Base-by-base conservation (phyloP, 1,140 invertebrate genomes). In the Octopus sinensis region DNA sequence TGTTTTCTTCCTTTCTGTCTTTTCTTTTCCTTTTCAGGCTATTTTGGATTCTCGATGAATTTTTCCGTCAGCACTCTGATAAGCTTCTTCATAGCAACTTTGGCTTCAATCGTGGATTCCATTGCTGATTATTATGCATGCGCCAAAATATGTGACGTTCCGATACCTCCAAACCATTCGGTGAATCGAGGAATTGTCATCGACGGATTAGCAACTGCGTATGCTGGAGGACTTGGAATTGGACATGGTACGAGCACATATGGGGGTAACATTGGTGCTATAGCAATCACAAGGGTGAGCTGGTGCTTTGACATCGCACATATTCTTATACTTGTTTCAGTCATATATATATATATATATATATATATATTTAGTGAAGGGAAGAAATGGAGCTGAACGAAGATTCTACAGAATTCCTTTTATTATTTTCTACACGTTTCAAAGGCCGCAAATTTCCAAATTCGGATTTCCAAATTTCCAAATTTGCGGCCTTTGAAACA, bases 161-260 rank as follows among this genome's bases (percentile, higher is more conserved):
- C 79, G 4, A 13, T 30, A 0, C 79, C 79, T 10, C 79, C 79
- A 17, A n/a, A 12, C 6, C 79, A 80, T 53, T 54, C 79, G 6
- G 56, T 80, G 17, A 80, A 80, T 51, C 79, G 79, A 23, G 82
- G 82, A 6, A 95, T 96, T 54, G 94, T 93, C 12, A 94, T 94
- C 0, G 95, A 96, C 90, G 95, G 95, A 0, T 96, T 12, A 95
- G 95, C 4, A 95, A 95, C 0, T 90, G 96, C 5, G 88, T 96
- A 12, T 23, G 94, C 95, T 0, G 95, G 95, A 0, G 90, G 95
- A 1, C 95, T 94, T 93, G 95, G 95, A 12, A 94, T 89, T 92
- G 85, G 94, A 13, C 96, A 95, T 85, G 95, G 95, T 5, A 95
- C 95, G 9, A 96, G 96, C 84, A 96, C 95, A 2, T 96, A 95